Evolutionary conservation across 2,797 vertebrate genomes (phyloP).

Genomic region (Acipenser ruthenus): DNA sequence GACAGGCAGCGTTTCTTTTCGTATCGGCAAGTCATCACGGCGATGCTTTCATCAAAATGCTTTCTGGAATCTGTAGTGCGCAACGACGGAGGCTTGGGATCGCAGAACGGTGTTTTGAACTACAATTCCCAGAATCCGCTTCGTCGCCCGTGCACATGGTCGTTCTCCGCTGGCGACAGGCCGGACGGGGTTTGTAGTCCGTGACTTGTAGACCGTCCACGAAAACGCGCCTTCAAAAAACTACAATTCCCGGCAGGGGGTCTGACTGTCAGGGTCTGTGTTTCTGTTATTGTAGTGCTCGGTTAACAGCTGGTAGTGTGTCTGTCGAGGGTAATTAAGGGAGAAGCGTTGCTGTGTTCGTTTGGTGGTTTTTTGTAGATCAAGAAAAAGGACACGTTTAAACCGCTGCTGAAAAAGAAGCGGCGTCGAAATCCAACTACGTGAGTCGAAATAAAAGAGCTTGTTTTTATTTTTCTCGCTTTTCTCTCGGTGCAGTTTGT

Average conservation of each 20-base stretch:
- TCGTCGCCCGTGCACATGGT: conserved; percentile 18
- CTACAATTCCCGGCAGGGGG: conserved; percentile 59
- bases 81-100: no score
- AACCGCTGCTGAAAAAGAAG: no score
- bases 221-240: conserved; percentile 14
- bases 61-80: conserved; percentile 34
- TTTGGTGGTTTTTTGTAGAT: no score
- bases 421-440: no score
- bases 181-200: conserved; percentile 61
- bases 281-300: conserved; percentile 58
- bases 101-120: conserved; percentile 12
- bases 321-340: no score
- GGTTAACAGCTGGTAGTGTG: conserved; percentile 33
- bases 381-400: no score
- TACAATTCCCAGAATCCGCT: conserved; percentile 34
- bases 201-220: rapidly evolving
- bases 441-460: no score
- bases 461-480: no score
- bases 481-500: no score
- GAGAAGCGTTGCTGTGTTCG: no score
- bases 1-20: no score
- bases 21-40: neutral
- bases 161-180: conserved; percentile 2
- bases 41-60: neutral
- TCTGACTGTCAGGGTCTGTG: conserved; percentile 46